Evolutionary conservation across 64 coral and sea anemone genomes (phyloP).

Genomic region (Actinia tenebrosa): DNA sequence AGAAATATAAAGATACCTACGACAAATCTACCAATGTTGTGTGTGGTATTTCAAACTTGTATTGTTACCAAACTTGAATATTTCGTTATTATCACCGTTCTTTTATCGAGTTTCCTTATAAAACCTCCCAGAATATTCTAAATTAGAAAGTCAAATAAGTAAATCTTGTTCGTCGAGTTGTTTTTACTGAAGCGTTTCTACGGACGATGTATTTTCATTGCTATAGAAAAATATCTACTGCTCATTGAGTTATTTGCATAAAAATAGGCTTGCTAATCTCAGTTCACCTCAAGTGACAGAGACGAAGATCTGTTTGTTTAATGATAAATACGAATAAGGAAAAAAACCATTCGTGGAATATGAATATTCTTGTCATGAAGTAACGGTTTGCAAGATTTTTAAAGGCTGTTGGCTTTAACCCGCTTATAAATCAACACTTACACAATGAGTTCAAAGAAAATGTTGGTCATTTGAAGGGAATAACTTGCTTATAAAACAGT

Average conservation of each 20-base stretch:
- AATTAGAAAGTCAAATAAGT: not conserved
- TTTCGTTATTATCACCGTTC: not conserved
- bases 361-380: not conserved
- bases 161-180: not conserved
- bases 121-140: not conserved
- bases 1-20: not conserved
- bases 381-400: not conserved
- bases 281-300: constrained; percentile 2
- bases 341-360: not conserved
- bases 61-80: not conserved
- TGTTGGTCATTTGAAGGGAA: not conserved
- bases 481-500: not conserved
- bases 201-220: constrained; percentile 7
- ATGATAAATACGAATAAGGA: not conserved
- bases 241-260: constrained; percentile 16
- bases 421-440: not conserved
- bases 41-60: constrained; percentile 20
- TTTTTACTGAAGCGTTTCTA: constrained; percentile 8
- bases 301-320: constrained; percentile 24
- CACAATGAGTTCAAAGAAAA: not conserved
- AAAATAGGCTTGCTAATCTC: constrained; percentile 3
- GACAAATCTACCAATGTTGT: not conserved
- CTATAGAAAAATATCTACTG: not conserved
- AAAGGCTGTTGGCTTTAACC: not conserved
- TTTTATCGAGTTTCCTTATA: not conserved